Percentiles rank a stretch among this genome's conserved stretches.
Evolutionary conservation across 2,113 vertebrate genomes (phyloP).

Genomic region (Hystrix brachyura): DNA sequence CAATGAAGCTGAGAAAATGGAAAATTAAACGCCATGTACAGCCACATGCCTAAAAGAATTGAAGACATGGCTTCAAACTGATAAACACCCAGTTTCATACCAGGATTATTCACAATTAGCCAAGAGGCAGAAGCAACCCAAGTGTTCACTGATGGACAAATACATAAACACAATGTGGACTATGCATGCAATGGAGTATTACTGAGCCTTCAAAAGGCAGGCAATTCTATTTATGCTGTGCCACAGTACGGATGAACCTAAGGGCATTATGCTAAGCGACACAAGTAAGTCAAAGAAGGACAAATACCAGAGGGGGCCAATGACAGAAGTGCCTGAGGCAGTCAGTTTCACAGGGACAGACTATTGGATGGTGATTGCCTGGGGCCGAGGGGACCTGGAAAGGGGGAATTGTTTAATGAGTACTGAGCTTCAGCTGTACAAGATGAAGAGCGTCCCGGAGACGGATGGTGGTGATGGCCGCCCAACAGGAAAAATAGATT

Average conservation of each 20-base stretch:
- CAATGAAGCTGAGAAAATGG: not conserved
- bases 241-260: not conserved
- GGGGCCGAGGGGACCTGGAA: not conserved
- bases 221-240: not conserved
- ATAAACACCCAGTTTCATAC: not conserved
- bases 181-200: not conserved
- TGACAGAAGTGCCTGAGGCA: not conserved
- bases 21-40: not conserved
- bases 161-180: not conserved
- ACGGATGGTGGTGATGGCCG: not conserved
- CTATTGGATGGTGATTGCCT: not conserved
- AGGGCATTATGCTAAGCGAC: not conserved
- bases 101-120: not conserved
- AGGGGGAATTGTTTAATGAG: not conserved
- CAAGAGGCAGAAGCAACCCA: not conserved
- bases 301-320: not conserved
- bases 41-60: not conserved
- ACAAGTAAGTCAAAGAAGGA: not conserved
- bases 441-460: not conserved
- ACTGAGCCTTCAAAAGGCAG: not conserved
- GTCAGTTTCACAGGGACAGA: not conserved
- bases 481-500: not conserved
- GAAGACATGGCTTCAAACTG: not conserved
- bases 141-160: not conserved
- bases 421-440: not conserved